phyloP scores from a whole-genome alignment of 2,113 vertebrate genomes.

The Trochalopteron elliotii region DNA sequence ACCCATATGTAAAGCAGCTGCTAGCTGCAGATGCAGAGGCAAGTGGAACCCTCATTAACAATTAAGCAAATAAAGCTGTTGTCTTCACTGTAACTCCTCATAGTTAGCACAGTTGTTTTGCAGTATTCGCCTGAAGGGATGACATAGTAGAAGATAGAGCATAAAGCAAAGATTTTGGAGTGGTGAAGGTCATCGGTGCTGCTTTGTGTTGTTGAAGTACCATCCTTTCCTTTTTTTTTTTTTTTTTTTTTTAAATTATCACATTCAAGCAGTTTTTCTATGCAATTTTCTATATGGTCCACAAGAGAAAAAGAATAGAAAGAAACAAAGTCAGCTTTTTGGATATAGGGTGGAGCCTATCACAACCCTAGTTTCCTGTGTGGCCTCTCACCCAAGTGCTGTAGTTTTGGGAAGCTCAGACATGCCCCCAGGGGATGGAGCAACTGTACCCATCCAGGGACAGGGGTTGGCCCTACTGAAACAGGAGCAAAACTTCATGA shows the following conservation, averaged over 20 bases:
- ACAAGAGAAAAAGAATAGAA: neutral
- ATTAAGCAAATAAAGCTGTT: neutral
- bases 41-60: neutral
- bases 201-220: neutral
- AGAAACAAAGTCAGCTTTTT: neutral
- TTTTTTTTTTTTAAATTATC: neutral
- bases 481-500: neutral
- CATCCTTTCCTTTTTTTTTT: neutral
- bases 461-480: neutral
- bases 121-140: neutral
- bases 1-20: neutral
- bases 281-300: neutral
- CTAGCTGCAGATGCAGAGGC: neutral
- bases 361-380: neutral
- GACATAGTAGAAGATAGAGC: neutral
- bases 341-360: neutral
- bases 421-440: fast-evolving
- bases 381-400: neutral
- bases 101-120: neutral
- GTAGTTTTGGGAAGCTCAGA: neutral
- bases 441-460: neutral
- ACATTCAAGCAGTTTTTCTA: neutral
- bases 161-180: neutral
- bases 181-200: neutral
- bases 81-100: neutral